Conservation (phyloP, 2,113 vertebrate genomes). For the Entosphenus tridentatus region DNA sequence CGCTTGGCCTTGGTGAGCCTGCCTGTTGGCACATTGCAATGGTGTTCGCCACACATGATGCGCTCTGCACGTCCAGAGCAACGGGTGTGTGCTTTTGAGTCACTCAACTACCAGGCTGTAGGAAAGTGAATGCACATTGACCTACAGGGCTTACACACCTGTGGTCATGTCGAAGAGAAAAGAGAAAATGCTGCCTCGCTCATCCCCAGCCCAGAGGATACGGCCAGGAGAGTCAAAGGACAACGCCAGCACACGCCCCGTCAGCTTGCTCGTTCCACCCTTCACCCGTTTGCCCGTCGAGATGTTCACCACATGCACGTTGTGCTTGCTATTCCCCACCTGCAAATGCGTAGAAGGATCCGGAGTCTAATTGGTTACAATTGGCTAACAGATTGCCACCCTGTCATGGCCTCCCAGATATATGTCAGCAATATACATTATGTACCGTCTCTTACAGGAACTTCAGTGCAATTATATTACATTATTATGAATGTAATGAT, state of each 20-base stretch:
- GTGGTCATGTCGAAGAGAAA: slow-evolving; percentile 85
- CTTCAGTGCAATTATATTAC: too few species aligned
- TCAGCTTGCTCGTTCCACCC: slow-evolving; percentile 61
- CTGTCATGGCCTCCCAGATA: too few species aligned
- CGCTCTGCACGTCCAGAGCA: too few species aligned
- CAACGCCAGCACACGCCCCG: slow-evolving; percentile 49
- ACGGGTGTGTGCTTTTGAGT: too few species aligned
- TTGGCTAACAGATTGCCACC: too few species aligned
- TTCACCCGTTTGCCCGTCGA: slow-evolving; percentile 76
- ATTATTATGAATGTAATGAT: too few species aligned
- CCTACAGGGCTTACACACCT: slow-evolving; percentile 22
- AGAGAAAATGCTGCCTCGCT: slow-evolving; percentile 61
- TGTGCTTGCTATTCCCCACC: slow-evolving; percentile 70
- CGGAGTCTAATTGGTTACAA: too few species aligned
- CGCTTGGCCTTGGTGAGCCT: slow-evolving; percentile 79
- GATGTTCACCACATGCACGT: slow-evolving; percentile 69
- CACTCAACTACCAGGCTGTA: not conserved
- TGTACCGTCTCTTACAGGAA: too few species aligned
- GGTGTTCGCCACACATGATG: not conserved
- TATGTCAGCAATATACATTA: too few species aligned
- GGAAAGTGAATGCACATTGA: not conserved
- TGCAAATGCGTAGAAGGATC: slow-evolving; percentile 13
- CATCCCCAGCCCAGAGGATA: slow-evolving; percentile 71
- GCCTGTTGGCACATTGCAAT: slow-evolving; percentile 21
- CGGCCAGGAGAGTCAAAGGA: slow-evolving; percentile 66